A percentile compares a stretch with the other conserved stretches of the same genome.
Conservation (phyloP, 2,888 invertebrate genomes). For the Ypsolopha scabrella region DNA sequence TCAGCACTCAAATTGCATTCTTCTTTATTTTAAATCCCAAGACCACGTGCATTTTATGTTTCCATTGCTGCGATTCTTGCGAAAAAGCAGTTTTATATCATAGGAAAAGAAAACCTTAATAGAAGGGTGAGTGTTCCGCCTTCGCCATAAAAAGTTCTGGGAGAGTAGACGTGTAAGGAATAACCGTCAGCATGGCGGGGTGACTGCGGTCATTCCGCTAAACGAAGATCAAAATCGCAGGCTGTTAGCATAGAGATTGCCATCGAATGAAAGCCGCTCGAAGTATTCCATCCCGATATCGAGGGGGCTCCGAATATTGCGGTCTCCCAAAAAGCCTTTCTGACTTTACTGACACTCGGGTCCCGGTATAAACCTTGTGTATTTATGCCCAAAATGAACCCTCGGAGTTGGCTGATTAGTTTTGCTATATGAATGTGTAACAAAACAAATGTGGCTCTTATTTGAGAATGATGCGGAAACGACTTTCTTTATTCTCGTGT, state of each 20-base stretch:
- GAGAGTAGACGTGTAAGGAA: conserved; percentile 64
- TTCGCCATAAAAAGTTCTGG: conserved; percentile 62
- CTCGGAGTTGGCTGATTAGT: neutral
- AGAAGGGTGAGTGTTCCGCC: conserved; percentile 40
- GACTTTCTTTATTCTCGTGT: too few species aligned
- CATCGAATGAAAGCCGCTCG: conserved; percentile 64
- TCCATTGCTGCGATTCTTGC: neutral
- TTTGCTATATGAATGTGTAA: neutral
- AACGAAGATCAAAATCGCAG: conserved; percentile 71
- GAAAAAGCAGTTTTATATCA: conserved; percentile 23
- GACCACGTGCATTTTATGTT: conserved; percentile 1
- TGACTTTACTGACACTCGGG: conserved; percentile 51
- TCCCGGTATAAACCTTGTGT: neutral
- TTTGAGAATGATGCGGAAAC: neutral
- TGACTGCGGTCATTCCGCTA: conserved; percentile 69
- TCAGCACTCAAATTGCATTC: neutral
- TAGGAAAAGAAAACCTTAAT: conserved; percentile 45
- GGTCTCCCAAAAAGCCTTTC: conserved; percentile 49
- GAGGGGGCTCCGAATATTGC: conserved; percentile 59
- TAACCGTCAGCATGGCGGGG: conserved; percentile 61
- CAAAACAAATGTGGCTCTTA: neutral
- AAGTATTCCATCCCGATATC: conserved; percentile 63
- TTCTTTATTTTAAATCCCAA: neutral
- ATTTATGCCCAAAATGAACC: neutral
- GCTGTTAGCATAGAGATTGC: conserved; percentile 71